Base-by-base conservation (phyloP, 2,113 vertebrate species). In the Gobius niger region DNA sequence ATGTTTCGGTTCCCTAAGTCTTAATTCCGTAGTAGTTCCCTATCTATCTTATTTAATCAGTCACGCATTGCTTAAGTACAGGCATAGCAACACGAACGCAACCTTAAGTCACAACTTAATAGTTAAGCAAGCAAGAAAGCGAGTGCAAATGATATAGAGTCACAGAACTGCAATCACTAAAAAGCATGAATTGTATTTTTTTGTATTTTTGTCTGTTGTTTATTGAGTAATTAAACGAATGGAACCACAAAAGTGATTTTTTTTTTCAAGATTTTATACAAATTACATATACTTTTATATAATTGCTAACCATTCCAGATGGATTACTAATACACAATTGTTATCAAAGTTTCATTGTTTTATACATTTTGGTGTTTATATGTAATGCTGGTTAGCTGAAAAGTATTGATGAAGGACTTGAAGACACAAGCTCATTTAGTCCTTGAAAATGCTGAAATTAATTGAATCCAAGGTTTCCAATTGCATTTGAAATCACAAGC, bases 91-190 rank as follows among this genome's bases (percentile, higher is more conserved):
- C 81, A 88, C 85, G 78, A 75, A 80, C 71, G 10, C 65, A 86
- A 83, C 75, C 63, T 74, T 76, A 84, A 83, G 67, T 76, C 85
- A 90, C 83, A 82, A 81, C 46, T 86, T 87, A 86, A 82, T 88
- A 86, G 65, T 75, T 69, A 85, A 82, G 88, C 88, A 86, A 89
- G 87, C 89, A 80, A 67, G 72, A 87, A 83, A 89, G 84, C 87
- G 69, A 77, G 87, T 89, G 88, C 84, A 90, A 91, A 89, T 87
- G 73, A 90, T 88, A 89, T 82, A 75, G 75, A 82, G 70, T 87
- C 77, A 87, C 88, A 90, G 57, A 81, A 77, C 73, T 83, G 82
- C 77, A 90, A 83, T 88, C 78, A 87, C 80, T 82, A 78, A 85
- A 80, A 85, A 90, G 80, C 75, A 81, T 65, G 64, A 76, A 16